Base-by-base conservation (phyloP, 2,888 invertebrate genomes). In the Cancer borealis region DNA sequence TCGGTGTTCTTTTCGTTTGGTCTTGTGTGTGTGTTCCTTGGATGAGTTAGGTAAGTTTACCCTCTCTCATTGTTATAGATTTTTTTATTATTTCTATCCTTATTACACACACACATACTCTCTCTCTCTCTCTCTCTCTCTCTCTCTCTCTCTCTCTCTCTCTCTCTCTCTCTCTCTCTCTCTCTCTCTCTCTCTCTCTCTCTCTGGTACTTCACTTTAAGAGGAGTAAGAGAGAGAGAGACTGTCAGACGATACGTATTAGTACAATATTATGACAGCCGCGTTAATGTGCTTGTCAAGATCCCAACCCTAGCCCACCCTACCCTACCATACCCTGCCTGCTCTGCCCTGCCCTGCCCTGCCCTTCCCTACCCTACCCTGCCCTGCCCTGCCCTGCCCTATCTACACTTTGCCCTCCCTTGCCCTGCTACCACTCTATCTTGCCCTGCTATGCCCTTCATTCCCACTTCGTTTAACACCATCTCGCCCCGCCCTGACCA, bases 161-260 rank as follows among this genome's bases (percentile, higher is more conserved):
- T 30, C 79, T 79, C 30, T 30, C 30, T 30, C 79, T 79, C 79
- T 79, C 79, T 79, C 79, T 79, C 79, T 79, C 79, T 79, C 79
- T 79, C 79, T 79, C 79, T 79, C 79, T 79, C 79, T 79, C 79
- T 79, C 79, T 79, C 79, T 79, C 79, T 79, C 79, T 79, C 30
- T 12, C 30, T 79, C 30, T 30, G 26, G 79, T 30, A 79, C 21
- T 66, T 66, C n/a, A 66, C n/a, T n/a, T 66, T n/a, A n/a, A 66
- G 66, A 66, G 21, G 21, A 66, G 21, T n/a, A 14, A n/a, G 66
- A 66, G n/a, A 66, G 17, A 14, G n/a, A n/a, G n/a, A 66, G 21
- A 66, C 66, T 66, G 66, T 66, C 66, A 66, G n/a, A 66, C n/a
- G 66, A 66, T 66, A 66, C 66, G n/a, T 66, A 66, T 66, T 66